Evolutionary conservation across 1,140 invertebrate genomes (phyloP).

Genomic region (Adoxophyes honmai): DNA sequence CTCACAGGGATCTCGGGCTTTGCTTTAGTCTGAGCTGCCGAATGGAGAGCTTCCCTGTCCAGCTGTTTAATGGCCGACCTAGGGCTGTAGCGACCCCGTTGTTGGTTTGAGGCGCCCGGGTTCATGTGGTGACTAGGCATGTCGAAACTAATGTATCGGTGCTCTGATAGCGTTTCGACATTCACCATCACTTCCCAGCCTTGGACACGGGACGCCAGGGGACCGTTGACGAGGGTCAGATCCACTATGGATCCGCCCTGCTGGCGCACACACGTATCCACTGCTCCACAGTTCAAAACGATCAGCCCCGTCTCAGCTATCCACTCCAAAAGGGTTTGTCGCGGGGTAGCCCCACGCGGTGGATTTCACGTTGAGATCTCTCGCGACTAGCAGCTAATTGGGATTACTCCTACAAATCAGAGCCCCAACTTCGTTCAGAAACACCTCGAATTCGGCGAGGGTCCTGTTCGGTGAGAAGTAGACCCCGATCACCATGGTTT

Average conservation of each 20-base stretch:
- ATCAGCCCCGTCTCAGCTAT: conserved; percentile 1
- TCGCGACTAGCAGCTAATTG: too few species aligned
- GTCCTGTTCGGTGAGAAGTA: conserved; percentile 25
- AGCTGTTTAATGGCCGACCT: neutral
- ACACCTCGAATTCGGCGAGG: conserved; percentile 21
- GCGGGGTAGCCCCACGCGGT: too few species aligned
- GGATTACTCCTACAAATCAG: too few species aligned
- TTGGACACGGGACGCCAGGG: neutral
- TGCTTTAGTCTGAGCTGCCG: neutral
- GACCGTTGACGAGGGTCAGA: conserved; percentile 18
- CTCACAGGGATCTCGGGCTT: too few species aligned
- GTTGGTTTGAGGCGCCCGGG: too few species aligned
- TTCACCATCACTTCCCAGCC: conserved; percentile 7
- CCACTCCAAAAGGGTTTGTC: too few species aligned
- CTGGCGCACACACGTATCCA: conserved; percentile 19
- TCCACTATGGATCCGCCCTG: conserved; percentile 22
- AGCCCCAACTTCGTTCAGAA: too few species aligned
- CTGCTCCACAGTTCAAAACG: conserved; percentile 14
- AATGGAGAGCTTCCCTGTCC: neutral
- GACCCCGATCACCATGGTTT: conserved; percentile 9
- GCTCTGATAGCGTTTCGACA: conserved; percentile 17
- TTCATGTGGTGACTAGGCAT: neutral
- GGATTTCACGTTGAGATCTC: too few species aligned
- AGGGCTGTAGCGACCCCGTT: neutral
- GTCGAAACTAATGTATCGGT: conserved; percentile 18